Base-by-base conservation (phyloP, 2,888 invertebrate genomes). In the Andrena minutula region DNA sequence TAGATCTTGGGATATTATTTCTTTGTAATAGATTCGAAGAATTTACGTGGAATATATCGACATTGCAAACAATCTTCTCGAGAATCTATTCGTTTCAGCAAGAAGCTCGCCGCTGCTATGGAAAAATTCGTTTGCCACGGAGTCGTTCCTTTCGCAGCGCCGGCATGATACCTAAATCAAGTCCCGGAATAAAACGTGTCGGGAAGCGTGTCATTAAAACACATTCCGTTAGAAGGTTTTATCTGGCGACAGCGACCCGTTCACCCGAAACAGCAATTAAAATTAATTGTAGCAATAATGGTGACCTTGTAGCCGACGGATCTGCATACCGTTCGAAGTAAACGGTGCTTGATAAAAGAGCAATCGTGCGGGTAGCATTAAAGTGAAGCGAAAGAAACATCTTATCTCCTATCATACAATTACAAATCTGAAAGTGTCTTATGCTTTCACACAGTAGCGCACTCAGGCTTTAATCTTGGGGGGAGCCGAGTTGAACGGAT, bases 261-360 rank as follows among this genome's bases (percentile, higher is more conserved):
- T 68, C 77, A 49, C 63, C 20, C 78, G 75, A 77, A 77, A 77
- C 77, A 51, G 49, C 60, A 66, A 78, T 78, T 78, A 78, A 78
- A 78, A 78, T 78, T 78, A 75, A 78, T 78, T 64, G 78, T 49
- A 63, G 75, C 68, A 75, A 68, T 75, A 75, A 78, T 69, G 53
- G 32, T 69, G 53, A 75, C 68, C 75, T 78, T 75, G 78, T 32
- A 63, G 32, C 26, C 32, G 68, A 68, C 53, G 63, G 63, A 75
- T 78, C n/a, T 78, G 68, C 75, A 75, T 75, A 64, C 53, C 75
- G 68, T 78, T 69, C 78, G 63, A 75, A 63, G 26, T 60, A 68
- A 63, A 56, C 78, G 75, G 56, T 32, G 47, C 26, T 68, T 26
- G 56, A 71, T 64, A 23, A 47, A 53, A 63, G 69, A 69, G 51